Evolutionary conservation across 2,797 vertebrate genomes (phyloP).

Genomic region (Ctenopoma kingsleyae): DNA sequence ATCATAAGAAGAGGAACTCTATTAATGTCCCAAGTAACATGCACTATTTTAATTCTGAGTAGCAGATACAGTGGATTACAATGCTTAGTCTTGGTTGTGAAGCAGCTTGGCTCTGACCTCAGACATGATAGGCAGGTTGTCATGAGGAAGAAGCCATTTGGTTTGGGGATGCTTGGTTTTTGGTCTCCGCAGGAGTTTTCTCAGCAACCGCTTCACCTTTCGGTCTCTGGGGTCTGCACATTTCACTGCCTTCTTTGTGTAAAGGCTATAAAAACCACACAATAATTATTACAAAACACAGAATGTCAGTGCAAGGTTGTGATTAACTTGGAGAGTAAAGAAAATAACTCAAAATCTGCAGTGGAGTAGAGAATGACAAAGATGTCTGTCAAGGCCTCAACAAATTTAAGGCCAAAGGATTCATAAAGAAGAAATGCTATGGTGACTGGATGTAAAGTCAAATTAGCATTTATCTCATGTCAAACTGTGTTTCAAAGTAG

Average conservation of each 20-base stretch:
- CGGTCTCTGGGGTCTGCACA: conserved; percentile 86
- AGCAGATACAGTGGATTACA: background rate
- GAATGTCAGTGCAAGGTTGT: conserved; percentile 6
- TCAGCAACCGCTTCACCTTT: conserved; percentile 86
- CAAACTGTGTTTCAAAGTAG: conserved; percentile 30
- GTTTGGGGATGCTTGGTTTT: conserved; percentile 75
- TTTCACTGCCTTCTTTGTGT: conserved; percentile 88
- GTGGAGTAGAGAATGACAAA: background rate
- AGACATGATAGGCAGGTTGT: conserved; percentile 87
- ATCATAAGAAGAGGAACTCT: conserved; percentile 16
- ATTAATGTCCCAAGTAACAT: background rate
- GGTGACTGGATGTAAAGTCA: conserved; percentile 9
- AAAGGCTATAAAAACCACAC: conserved; percentile 76
- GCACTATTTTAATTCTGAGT: background rate
- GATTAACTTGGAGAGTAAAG: background rate
- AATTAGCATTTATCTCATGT: background rate
- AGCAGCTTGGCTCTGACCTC: conserved; percentile 67
- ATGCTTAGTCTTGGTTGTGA: background rate
- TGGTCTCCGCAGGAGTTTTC: conserved; percentile 83
- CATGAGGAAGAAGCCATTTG: conserved; percentile 80
- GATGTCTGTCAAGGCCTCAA: no score
- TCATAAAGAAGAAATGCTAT: background rate
- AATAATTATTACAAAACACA: conserved; percentile 21
- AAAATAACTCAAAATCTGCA: background rate
- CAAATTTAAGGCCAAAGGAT: conserved; percentile 5